These are phyloP conservation scores for Karalla daura DNA, from an alignment of 2,797 vertebrate species.

Conservation along the genomic window DNA sequence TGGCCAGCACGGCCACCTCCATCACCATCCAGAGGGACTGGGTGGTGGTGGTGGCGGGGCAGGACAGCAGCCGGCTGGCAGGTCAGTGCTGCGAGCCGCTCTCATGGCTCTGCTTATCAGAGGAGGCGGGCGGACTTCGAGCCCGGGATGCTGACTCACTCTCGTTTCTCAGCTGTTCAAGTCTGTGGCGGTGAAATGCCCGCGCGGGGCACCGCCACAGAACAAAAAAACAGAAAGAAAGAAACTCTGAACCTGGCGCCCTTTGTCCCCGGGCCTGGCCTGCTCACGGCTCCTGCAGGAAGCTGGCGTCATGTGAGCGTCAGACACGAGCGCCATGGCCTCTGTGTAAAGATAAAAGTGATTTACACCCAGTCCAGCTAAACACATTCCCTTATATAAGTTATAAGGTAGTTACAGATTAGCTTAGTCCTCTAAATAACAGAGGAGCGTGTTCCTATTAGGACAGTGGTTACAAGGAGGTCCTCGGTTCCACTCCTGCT, in stretches of 20 bases:
- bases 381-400: too few relatives aligned
- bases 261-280: neutral
- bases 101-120: constrained; percentile 63
- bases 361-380: too few relatives aligned
- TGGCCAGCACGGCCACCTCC: constrained; percentile 95
- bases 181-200: too few relatives aligned
- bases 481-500: too few relatives aligned
- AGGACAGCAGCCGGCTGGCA: constrained; percentile 94
- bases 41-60: constrained; percentile 97
- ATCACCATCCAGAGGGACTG: constrained; percentile 99
- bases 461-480: too few relatives aligned
- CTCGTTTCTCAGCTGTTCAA: constrained; percentile 23
- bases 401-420: too few relatives aligned
- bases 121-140: constrained; percentile 51
- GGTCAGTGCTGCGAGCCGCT: constrained; percentile 79
- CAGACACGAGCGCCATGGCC: neutral
- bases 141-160: constrained; percentile 51
- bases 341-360: too few relatives aligned
- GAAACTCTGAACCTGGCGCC: constrained; percentile 36
- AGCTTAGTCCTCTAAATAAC: too few relatives aligned
- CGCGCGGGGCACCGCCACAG: too few relatives aligned
- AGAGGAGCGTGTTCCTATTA: too few relatives aligned
- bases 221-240: too few relatives aligned
- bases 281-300: neutral
- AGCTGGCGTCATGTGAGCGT: neutral